Conservation (phyloP, 2,113 vertebrate genomes). For the Hypanus sabinus region DNA sequence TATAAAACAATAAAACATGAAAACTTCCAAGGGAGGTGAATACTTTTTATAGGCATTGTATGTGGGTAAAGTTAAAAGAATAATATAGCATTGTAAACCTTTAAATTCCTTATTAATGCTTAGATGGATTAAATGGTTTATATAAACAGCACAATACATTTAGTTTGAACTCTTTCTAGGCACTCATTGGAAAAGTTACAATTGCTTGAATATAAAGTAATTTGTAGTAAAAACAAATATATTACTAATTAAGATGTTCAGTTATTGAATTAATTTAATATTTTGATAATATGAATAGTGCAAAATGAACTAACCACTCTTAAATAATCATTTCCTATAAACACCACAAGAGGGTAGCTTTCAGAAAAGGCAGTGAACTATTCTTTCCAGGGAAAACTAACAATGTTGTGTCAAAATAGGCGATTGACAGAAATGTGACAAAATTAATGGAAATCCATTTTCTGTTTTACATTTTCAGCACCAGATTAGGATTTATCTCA, state of each 20-base stretch:
- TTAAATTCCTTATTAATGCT: neutral
- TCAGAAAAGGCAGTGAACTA: neutral
- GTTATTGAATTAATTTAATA: neutral
- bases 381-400: neutral
- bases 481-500: neutral
- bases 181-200: neutral
- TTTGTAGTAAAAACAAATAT: neutral
- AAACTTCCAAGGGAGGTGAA: too few relatives aligned
- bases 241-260: neutral
- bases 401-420: neutral
- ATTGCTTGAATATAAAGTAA: neutral
- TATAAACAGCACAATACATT: neutral
- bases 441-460: neutral
- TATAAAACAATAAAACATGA: too few relatives aligned
- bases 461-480: neutral
- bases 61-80: neutral
- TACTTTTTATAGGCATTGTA: neutral
- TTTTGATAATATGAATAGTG: neutral
- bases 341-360: conserved; percentile 14
- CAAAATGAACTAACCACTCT: neutral
- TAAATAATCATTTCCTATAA: neutral
- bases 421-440: neutral
- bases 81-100: neutral
- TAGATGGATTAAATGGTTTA: neutral
- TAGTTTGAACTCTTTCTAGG: neutral